Conservation (phyloP, 2,888 invertebrate species). For the Drosophila neotestacea region DNA sequence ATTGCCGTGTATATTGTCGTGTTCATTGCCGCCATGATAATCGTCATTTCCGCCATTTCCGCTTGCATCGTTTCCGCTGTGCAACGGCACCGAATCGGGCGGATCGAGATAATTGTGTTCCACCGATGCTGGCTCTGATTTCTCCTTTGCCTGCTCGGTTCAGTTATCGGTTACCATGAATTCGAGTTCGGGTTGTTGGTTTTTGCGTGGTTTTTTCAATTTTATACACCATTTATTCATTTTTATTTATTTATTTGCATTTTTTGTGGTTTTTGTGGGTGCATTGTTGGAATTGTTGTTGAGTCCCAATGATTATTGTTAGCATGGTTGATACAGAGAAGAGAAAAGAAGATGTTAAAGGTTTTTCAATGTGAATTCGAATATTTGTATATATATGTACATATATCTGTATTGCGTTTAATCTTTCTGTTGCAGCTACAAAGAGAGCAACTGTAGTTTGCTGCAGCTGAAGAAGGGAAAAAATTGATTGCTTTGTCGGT, state of each 20-base stretch:
- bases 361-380: conserved; percentile 51
- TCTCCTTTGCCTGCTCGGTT: conserved; percentile 76
- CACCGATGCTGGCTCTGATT: conserved; percentile 83
- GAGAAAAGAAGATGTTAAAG: conserved; percentile 66
- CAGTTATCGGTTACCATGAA: conserved; percentile 27
- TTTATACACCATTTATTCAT: conserved; percentile 54
- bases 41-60: conserved; percentile 85
- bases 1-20: conserved; percentile 62
- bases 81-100: conserved; percentile 84
- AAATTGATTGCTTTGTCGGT: conserved; percentile 79
- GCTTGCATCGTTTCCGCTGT: conserved; percentile 85
- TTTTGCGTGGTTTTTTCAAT: conserved; percentile 60
- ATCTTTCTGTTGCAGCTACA: conserved; percentile 56
- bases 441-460: conserved; percentile 18
- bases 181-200: conserved; percentile 21
- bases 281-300: conserved; percentile 38
- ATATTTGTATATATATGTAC: conserved; percentile 27
- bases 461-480: conserved; percentile 32
- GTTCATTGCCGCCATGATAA: conserved; percentile 80
- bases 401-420: conserved; percentile 49
- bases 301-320: conserved; percentile 46
- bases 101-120: conserved; percentile 85
- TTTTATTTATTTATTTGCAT: conserved; percentile 73
- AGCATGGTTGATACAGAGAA: conserved; percentile 45
- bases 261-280: conserved; percentile 62